Conservation (phyloP, 2,797 vertebrate genomes). For the Muraenolepis orangiensis region DNA sequence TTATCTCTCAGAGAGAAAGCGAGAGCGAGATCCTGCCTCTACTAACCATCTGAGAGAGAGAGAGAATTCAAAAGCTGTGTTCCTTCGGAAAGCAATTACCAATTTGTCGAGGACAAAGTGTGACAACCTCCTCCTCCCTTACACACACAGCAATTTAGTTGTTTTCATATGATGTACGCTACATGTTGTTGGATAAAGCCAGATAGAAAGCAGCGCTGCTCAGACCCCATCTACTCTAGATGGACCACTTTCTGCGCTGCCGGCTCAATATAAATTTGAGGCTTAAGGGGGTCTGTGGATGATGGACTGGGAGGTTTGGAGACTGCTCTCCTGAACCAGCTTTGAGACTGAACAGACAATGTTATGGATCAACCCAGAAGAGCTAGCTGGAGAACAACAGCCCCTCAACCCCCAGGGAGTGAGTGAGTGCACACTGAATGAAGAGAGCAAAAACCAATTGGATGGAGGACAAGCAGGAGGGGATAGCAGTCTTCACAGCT, state of each 20-base stretch:
- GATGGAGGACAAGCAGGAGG: too few relatives aligned
- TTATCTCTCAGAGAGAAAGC: conserved; percentile 1
- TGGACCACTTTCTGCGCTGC: neutral
- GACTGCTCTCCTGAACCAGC: neutral
- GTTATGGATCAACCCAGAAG: neutral
- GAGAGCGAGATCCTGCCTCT: neutral
- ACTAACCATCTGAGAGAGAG: neutral
- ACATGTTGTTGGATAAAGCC: neutral
- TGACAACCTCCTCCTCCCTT: neutral
- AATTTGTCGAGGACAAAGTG: neutral
- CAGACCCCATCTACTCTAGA: neutral
- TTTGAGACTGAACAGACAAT: neutral
- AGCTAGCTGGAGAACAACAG: neutral
- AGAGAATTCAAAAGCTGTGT: neutral
- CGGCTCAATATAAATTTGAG: neutral
- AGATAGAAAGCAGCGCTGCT: too few relatives aligned
- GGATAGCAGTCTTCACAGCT: too few relatives aligned
- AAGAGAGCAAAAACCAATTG: too few relatives aligned
- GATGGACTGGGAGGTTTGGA: neutral
- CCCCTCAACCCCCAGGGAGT: neutral
- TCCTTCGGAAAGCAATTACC: neutral
- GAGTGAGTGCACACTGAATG: too few relatives aligned
- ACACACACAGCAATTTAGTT: neutral
- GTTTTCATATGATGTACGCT: neutral
- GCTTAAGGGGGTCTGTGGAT: neutral